These are phyloP conservation scores for Muscicapa comitata DNA, from an alignment of 2,797 vertebrate species.

Conservation along the genomic window DNA sequence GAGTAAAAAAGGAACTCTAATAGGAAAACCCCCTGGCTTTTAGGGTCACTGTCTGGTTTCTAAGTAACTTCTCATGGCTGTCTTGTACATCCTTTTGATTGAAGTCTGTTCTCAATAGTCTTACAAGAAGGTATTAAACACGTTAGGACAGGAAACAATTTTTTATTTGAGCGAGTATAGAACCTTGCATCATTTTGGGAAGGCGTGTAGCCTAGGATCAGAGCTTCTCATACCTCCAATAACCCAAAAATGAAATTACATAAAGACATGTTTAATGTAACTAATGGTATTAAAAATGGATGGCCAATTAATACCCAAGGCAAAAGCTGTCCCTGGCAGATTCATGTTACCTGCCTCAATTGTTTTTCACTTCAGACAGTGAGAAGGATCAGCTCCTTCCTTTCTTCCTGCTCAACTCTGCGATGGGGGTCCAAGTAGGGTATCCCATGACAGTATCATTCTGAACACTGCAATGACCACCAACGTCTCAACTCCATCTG, in stretches of 20 bases:
- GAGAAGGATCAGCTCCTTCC: neutral
- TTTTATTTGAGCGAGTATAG: neutral
- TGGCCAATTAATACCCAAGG: no score
- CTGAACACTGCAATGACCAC: neutral
- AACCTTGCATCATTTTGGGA: neutral
- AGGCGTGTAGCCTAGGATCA: neutral
- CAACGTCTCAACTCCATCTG: neutral
- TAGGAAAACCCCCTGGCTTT: neutral
- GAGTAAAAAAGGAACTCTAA: neutral
- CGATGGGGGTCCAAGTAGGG: rapidly evolving
- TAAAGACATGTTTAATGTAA: no score
- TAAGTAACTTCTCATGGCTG: neutral
- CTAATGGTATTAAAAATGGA: no score
- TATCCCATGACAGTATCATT: neutral
- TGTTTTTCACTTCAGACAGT: neutral
- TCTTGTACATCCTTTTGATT: neutral
- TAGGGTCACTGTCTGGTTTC: neutral
- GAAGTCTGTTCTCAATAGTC: neutral
- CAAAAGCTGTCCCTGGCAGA: neutral
- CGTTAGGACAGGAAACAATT: neutral
- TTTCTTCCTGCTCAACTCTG: neutral
- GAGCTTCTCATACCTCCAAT: no score
- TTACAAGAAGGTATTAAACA: neutral
- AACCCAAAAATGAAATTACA: no score
- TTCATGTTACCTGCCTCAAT: neutral